phyloP scores from a whole-genome alignment of 2,113 vertebrate genomes.

The Murina feae region DNA sequence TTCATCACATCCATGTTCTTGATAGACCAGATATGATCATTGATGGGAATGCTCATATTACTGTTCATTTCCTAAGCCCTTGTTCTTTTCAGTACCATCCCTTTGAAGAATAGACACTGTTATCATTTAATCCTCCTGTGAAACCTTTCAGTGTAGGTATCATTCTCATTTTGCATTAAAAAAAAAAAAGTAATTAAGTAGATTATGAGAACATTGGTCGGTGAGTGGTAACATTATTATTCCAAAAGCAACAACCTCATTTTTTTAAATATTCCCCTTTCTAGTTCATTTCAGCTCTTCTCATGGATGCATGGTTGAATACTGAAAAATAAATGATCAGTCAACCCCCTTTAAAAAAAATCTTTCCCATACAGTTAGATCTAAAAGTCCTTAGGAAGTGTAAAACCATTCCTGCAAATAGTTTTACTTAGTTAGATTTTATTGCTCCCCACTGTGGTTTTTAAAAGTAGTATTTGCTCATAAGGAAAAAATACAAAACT shows the following conservation, averaged over 20 bases:
- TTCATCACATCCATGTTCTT: not conserved
- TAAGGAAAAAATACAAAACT: not conserved
- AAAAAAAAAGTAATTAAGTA: not conserved
- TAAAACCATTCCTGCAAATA: not conserved
- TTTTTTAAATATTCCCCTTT: not conserved
- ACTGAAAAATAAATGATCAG: not conserved
- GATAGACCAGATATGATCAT: not conserved
- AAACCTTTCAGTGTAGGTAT: not conserved
- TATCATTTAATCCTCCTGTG: not conserved
- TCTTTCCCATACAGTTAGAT: not conserved
- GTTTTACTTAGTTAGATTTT: conserved; percentile 11
- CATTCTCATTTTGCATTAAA: not conserved
- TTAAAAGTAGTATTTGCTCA: not conserved
- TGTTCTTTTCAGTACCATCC: not conserved
- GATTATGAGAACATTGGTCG: not conserved
- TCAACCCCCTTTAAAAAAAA: not conserved
- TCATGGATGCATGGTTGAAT: not conserved
- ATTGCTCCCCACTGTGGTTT: not conserved
- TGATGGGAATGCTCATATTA: not conserved
- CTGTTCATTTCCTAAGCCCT: not conserved
- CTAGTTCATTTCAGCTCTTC: not conserved
- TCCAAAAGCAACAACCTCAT: not conserved
- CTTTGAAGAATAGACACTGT: not conserved
- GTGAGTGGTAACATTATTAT: not conserved
- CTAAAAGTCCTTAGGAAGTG: not conserved